Base-by-base conservation (phyloP, 2,888 invertebrate species). In the Thymelicus lineola region DNA sequence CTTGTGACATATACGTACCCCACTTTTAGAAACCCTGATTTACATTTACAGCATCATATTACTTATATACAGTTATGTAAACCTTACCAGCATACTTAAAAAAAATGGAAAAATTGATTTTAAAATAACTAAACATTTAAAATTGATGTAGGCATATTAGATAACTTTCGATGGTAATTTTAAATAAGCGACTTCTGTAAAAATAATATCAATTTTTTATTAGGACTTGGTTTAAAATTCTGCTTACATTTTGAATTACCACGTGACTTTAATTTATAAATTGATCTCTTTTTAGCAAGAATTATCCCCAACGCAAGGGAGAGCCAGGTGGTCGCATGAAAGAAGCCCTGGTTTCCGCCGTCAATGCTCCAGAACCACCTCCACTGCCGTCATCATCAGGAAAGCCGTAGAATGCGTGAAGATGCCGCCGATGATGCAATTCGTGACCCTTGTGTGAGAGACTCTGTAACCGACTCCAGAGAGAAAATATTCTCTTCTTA, bases 241-340 rank as follows among this genome's bases (percentile, higher is more conserved):
- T 28, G 28, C 3, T 28, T 42, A 42, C 42, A 38, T 12, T 42
- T 12, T 42, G 1, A 9, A 36, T n/a, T 57, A 36, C 1, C 35
- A n/a, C 36, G 58, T 58, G 28, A 28, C 55, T 15, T 36, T 36
- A 36, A 38, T 38, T 38, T 36, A 58, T 38, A 58, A 3, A 58
- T 58, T 35, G 55, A 38, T 38, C 38, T 15, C 38, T 38, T 14
- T 45, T 10, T 36, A 28, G 35, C n/a, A 17, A 66, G 7, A 50
- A 45, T 90, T 80, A 90, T 70, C 94, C 92, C 91, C 93, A 94
- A 74, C 93, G 84, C 48, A 93, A 79, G 4, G 93, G 93, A 15
- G 93, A 92, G 72, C 93, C 93, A 5, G 93, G 92, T 70, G 93
- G 93, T 84, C 93, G 82, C 80, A 89, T 82, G 71, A 90, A 82